phyloP scores from a whole-genome alignment of 2,113 vertebrate species.

The Engraulis encrasicolus region DNA sequence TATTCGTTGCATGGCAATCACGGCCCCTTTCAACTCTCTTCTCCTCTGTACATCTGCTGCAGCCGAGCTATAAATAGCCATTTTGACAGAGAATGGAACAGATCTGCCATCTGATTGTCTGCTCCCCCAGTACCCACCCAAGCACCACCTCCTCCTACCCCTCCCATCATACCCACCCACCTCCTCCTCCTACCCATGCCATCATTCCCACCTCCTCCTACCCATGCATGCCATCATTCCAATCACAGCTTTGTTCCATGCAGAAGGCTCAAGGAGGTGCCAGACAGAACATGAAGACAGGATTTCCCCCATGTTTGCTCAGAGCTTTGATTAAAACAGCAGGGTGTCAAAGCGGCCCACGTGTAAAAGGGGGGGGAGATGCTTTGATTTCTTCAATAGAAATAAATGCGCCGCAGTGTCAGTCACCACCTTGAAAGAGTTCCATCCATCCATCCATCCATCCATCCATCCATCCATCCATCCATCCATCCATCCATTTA shows the following conservation, averaged over 20 bases:
- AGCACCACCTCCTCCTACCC: too few relatives aligned
- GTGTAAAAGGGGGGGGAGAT: not conserved
- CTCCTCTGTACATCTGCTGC: not conserved
- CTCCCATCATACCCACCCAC: not conserved
- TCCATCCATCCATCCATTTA: too few relatives aligned
- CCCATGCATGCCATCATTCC: not conserved
- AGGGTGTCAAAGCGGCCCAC: not conserved
- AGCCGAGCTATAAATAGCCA: not conserved
- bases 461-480: too few relatives aligned
- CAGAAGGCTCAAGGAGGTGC: not conserved
- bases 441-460: too few relatives aligned
- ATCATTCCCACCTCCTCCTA: not conserved
- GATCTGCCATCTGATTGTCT: not conserved
- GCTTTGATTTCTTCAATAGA: slow-evolving; percentile 7
- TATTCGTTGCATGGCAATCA: not conserved
- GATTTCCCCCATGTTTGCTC: slow-evolving; percentile 1
- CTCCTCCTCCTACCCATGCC: not conserved
- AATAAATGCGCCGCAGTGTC: not conserved
- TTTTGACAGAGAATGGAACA: not conserved
- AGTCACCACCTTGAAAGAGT: not conserved
- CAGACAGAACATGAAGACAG: not conserved
- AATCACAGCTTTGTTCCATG: not conserved
- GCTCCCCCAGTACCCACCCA: too few relatives aligned
- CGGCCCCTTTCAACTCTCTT: not conserved
- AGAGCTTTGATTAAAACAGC: not conserved